Base-by-base conservation (phyloP, 2,888 invertebrate species). In the Aromia moschata region DNA sequence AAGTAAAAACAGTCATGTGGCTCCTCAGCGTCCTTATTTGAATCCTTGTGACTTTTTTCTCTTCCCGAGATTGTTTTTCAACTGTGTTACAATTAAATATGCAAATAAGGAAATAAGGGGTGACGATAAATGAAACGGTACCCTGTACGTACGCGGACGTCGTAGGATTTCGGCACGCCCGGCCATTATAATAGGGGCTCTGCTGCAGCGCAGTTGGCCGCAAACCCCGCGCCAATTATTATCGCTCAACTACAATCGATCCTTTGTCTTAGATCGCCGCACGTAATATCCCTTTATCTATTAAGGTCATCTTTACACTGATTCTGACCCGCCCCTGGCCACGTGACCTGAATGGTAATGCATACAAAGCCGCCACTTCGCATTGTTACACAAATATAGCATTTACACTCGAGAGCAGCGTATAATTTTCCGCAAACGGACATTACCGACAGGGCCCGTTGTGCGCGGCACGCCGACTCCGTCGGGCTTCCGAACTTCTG, bases 251-350 rank as follows among this genome's bases (percentile, higher is more conserved):
- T 51, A 43, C 46, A 53, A 67, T 67, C 62, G 64, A 64, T 60
- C 60, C 56, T 58, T 67, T 64, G 58, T 62, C 62, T 64, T 58
- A 53, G 54, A 63, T 59, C 58, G 54, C 58, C 55, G 58, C 63
- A 59, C 47, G 61, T 65, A 63, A 61, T 58, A 51, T 49, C 56
- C 51, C 60, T 55, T 64, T 67, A 67, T 67, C 66, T 67, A 62
- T 60, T 64, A 64, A 58, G 62, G 64, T 49, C 60, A 67, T 67
- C 66, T 64, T 53, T 59, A 43, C 62, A 47, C 56, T 51, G 45
- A 45, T 43, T 61, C 57, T 59, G 63, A 59, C 60, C 59, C 58
- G 58, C 57, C 63, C 61, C 57, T 66, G 65, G 64, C 65, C 63
- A 66, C 47, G 43, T 57, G 53, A 66, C 61, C 61, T 57, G 43